A percentile compares a stretch with the other conserved stretches of the same genome.
Conservation (phyloP, 1,140 invertebrate species). For the Drosophila simulans region DNA sequence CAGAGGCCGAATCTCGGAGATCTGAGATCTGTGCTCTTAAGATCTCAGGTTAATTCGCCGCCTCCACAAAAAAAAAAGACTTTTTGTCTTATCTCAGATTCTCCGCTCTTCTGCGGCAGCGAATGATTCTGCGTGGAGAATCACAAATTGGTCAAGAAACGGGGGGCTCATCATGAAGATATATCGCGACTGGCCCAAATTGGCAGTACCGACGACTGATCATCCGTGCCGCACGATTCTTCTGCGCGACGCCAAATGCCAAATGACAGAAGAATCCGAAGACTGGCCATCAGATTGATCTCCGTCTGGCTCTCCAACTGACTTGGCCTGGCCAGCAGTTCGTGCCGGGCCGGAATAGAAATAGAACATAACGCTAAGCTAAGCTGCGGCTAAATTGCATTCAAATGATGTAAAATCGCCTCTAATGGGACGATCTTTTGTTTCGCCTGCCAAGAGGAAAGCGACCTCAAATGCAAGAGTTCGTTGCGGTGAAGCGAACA, state of each 20-base stretch:
- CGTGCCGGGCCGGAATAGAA: constrained; percentile 62
- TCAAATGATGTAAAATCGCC: constrained; percentile 77
- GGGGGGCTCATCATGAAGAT: constrained; percentile 45
- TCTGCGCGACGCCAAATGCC: constrained; percentile 12
- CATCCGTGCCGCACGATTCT: constrained; percentile 73
- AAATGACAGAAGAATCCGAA: constrained; percentile 28
- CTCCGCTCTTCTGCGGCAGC: background rate
- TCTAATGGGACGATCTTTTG: constrained; percentile 70
- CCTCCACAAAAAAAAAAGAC: constrained; percentile 1
- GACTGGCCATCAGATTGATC: constrained; percentile 47
- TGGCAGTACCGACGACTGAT: constrained; percentile 53
- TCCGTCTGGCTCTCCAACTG: constrained; percentile 23
- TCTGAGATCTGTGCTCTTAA: constrained; percentile 3
- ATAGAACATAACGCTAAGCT: constrained; percentile 78
- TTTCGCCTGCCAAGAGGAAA: constrained; percentile 64
- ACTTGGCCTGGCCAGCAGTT: constrained; percentile 21
- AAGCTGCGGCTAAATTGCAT: constrained; percentile 76
- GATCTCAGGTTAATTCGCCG: constrained; percentile 2
- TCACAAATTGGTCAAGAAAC: constrained; percentile 66
- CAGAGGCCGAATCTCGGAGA: background rate
- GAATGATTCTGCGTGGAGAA: constrained; percentile 23
- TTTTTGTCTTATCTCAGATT: background rate
- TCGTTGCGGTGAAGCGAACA: constrained; percentile 71
- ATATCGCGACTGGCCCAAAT: constrained; percentile 53
- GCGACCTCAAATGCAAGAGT: constrained; percentile 70